These are phyloP conservation scores for Parnassius smintheus DNA, from an alignment of 2,888 invertebrate genomes.

Conservation along the genomic window DNA sequence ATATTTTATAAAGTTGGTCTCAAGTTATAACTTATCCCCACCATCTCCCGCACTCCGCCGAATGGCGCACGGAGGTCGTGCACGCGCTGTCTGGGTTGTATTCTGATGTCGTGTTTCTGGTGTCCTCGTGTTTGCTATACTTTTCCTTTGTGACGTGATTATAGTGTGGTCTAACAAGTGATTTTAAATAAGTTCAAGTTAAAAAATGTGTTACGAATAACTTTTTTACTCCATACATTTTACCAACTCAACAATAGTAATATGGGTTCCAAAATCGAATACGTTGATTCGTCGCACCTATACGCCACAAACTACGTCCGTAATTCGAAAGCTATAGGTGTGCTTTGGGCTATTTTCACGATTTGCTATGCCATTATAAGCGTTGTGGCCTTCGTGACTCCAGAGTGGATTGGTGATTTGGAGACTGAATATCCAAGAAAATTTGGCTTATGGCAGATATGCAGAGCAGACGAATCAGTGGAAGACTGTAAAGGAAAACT, in stretches of 20 bases:
- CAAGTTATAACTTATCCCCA: slow-evolving; percentile 67
- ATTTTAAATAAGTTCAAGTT: slow-evolving; percentile 3
- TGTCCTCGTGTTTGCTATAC: slow-evolving; percentile 53
- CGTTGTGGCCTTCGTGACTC: slow-evolving; percentile 96
- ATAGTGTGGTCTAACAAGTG: slow-evolving; percentile 30
- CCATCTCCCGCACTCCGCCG: slow-evolving; percentile 50
- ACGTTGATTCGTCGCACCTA: slow-evolving; percentile 94
- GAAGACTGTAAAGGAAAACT: slow-evolving; percentile 93
- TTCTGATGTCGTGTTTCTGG: slow-evolving; percentile 64
- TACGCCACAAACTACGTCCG: slow-evolving; percentile 95
- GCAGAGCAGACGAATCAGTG: slow-evolving; percentile 87
- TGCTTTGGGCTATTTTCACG: slow-evolving; percentile 98
- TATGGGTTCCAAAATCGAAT: slow-evolving; percentile 96
- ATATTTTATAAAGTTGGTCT: not conserved
- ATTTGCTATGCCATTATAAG: slow-evolving; percentile 98
- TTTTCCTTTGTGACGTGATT: slow-evolving; percentile 48
- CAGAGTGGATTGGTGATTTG: slow-evolving; percentile 94
- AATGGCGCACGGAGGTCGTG: slow-evolving; percentile 71
- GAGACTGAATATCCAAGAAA: slow-evolving; percentile 93
- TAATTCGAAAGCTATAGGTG: slow-evolving; percentile 96
- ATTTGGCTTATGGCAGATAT: slow-evolving; percentile 95
- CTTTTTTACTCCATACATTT: slow-evolving; percentile 25
- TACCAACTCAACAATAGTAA: slow-evolving; percentile 35
- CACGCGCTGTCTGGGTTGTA: slow-evolving; percentile 37
- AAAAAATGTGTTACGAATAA: slow-evolving; percentile 46